A percentile compares a stretch with the other conserved stretches of the same genome.
Conservation (phyloP, 2,113 vertebrate species). For the Stigmatopora argus region DNA sequence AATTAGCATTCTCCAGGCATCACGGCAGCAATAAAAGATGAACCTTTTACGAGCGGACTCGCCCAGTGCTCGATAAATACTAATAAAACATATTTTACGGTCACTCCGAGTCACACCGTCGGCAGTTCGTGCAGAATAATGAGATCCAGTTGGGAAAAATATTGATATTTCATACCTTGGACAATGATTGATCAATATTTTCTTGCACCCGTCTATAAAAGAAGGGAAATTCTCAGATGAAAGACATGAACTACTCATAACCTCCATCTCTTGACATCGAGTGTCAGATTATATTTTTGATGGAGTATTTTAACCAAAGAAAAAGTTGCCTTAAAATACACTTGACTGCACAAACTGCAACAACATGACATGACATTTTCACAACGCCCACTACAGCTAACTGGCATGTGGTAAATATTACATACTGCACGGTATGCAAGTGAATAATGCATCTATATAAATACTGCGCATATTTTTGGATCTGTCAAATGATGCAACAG, state of each 20-base stretch:
- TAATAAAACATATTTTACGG: background rate
- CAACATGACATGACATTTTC: too few species aligned
- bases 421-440: background rate
- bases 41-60: background rate
- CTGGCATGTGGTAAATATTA: background rate
- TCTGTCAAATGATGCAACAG: too few species aligned
- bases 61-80: background rate
- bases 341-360: too few species aligned
- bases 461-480: too few species aligned
- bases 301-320: too few species aligned
- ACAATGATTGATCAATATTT: background rate
- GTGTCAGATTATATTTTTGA: too few species aligned
- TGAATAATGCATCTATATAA: background rate
- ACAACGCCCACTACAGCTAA: too few species aligned
- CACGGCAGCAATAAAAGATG: too few species aligned
- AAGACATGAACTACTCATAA: background rate
- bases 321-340: too few species aligned
- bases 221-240: background rate
- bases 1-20: too few species aligned
- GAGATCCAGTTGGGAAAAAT: background rate
- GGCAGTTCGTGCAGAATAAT: background rate
- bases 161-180: background rate
- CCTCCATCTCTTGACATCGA: background rate
- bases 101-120: background rate
- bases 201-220: background rate